Base-by-base conservation (phyloP, 1,140 invertebrate species). In the Phocides pigmalion region DNA sequence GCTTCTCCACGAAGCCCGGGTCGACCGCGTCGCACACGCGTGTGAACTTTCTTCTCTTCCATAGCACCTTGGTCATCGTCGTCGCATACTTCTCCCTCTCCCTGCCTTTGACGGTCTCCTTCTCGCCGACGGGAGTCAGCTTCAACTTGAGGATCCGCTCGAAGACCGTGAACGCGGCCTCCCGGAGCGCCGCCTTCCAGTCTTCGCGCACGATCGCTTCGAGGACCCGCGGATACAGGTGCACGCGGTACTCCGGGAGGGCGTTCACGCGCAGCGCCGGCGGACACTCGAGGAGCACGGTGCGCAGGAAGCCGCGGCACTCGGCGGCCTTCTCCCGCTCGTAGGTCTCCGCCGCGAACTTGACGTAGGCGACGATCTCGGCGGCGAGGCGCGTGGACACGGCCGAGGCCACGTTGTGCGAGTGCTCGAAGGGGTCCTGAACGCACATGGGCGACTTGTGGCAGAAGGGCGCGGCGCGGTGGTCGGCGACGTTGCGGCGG, bases 361-460 rank as follows among this genome's bases (percentile, higher is more conserved):
- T 69, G 53, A 87, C 68, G 62, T 65, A 79, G 0, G 53, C 62
- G 4, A 51, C 59, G n/a, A 88, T 67, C 6, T 86, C 80, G 0
- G 9, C 5, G 0, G 72, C 71, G 0, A 84, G 46, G 4, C 66
- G 65, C 11, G 22, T 44, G 11, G 51, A 67, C 3, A 93, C 66
- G 2, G 74, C 44, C 11, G 78, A 84, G 0, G 92, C 86, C 6
- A 93, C 71, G 68, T 94, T 94, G 56, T 87, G 82, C 19, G 81
- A 74, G n/a, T 92, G 81, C 62, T 91, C 87, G 56, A 93, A 90
- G 0, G 93, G 92, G 69, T 94, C 93, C 70, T 93, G 92, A n/a
- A 93, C 68, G 64, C 90, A 93, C 9, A 32, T 11, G 16, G 92
- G 77, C 2, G 82, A 4, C 4, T 78, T 81, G n/a, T 76, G 74